Conservation (phyloP, 1,140 invertebrate species). For the Probaryconus sp. region DNA sequence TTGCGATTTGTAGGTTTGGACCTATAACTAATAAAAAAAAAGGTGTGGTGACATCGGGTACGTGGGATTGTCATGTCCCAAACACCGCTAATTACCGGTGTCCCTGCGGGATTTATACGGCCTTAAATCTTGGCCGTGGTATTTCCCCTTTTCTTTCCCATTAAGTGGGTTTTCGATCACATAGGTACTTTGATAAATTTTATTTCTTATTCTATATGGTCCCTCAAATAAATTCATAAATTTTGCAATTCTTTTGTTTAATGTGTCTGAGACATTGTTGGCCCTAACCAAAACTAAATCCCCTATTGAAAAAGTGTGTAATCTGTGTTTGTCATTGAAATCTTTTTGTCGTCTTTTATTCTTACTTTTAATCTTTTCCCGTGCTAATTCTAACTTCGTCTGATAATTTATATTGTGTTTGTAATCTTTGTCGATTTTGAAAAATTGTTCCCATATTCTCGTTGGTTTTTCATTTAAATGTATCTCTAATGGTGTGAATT, state of each 20-base stretch:
- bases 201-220: not conserved
- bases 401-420: not conserved
- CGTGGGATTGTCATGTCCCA: too few relatives aligned
- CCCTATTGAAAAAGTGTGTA: too few relatives aligned
- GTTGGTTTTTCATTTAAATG: slow-evolving; percentile 1
- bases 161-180: too few relatives aligned
- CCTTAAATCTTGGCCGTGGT: too few relatives aligned
- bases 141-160: too few relatives aligned
- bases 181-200: not conserved
- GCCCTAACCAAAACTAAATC: too few relatives aligned
- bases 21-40: too few relatives aligned
- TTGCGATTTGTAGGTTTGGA: too few relatives aligned
- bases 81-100: too few relatives aligned
- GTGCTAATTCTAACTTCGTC: not conserved
- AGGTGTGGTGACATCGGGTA: too few relatives aligned
- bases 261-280: too few relatives aligned
- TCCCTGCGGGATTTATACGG: too few relatives aligned
- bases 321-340: not conserved
- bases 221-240: not conserved
- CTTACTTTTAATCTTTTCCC: not conserved
- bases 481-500: slow-evolving; percentile 14
- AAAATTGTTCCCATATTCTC: not conserved
- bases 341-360: not conserved
- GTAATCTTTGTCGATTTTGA: not conserved
- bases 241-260: not conserved